phyloP scores from a whole-genome alignment of 2,113 vertebrate genomes.

The Corythornis vintsioides region DNA sequence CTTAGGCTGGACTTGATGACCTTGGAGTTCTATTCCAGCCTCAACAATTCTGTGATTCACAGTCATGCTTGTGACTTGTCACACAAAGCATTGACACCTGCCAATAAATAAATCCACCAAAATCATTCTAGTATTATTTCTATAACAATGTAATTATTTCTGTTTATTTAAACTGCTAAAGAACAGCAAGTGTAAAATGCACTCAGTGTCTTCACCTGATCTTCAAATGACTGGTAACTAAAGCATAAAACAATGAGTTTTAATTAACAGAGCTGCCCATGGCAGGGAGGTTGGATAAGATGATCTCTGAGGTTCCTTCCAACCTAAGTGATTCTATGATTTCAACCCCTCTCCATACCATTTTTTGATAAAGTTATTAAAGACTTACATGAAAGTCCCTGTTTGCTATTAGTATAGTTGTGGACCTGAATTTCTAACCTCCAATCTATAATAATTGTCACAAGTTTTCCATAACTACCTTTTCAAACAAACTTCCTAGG shows the following conservation, averaged over 20 bases:
- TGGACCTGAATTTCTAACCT: not conserved
- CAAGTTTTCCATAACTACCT: not conserved
- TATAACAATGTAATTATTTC: not conserved
- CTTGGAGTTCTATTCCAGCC: too few relatives aligned
- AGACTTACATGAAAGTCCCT: not conserved
- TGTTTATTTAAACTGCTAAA: not conserved
- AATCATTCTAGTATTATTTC: not conserved
- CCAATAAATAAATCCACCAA: not conserved
- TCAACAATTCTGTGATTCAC: not conserved
- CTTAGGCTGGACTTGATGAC: too few relatives aligned
- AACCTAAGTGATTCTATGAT: too few relatives aligned
- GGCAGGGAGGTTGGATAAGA: too few relatives aligned
- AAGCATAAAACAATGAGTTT: not conserved
- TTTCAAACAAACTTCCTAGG: not conserved
- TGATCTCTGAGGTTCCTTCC: too few relatives aligned
- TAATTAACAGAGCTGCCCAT: not conserved
- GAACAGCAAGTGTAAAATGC: not conserved
- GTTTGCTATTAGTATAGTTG: not conserved
- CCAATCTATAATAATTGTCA: not conserved
- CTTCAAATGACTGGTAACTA: not conserved
- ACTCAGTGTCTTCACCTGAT: not conserved
- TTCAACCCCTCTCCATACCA: too few relatives aligned
- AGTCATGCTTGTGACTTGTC: not conserved
- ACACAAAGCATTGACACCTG: not conserved
- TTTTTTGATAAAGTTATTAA: not conserved